Evolutionary conservation across 2,888 invertebrate genomes (phyloP).

Genomic region (Drosophila imparisetae): DNA sequence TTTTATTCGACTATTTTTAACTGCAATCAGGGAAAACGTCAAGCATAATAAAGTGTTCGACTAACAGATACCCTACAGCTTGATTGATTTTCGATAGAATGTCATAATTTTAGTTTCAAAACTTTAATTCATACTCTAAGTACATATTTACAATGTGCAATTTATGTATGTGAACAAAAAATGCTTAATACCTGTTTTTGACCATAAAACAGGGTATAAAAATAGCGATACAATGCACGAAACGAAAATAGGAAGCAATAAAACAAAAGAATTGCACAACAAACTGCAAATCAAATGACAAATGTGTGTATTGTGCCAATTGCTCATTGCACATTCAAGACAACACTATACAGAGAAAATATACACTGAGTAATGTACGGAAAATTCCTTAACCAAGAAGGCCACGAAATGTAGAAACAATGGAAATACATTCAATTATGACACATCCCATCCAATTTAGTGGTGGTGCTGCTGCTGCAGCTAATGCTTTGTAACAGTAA

Average conservation of each 20-base stretch:
- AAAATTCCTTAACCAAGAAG: slow-evolving; percentile 64
- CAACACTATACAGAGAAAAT: slow-evolving; percentile 7
- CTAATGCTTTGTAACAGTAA: not conserved
- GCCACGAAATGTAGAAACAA: slow-evolving; percentile 14
- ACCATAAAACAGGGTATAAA: not conserved
- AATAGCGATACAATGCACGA: slow-evolving; percentile 9
- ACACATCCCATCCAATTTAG: slow-evolving; percentile 23
- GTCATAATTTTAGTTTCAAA: not conserved
- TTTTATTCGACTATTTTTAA: slow-evolving; percentile 45
- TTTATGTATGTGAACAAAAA: not conserved
- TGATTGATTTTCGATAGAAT: not conserved
- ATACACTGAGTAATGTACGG: slow-evolving; percentile 19
- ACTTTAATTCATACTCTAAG: no score
- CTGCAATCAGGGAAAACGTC: slow-evolving; percentile 17
- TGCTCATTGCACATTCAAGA: slow-evolving; percentile 57
- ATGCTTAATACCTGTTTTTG: not conserved
- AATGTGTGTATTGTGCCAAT: slow-evolving; percentile 31
- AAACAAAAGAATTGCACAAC: slow-evolving; percentile 58
- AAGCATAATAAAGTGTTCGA: not conserved
- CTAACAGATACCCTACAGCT: not conserved
- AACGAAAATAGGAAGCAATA: slow-evolving; percentile 64
- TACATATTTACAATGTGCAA: not conserved
- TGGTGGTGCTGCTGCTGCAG: not conserved
- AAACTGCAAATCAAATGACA: slow-evolving; percentile 55
- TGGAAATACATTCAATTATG: slow-evolving; percentile 36